phyloP scores from a whole-genome alignment of 2,888 invertebrate genomes.

The Girardia tigrina region DNA sequence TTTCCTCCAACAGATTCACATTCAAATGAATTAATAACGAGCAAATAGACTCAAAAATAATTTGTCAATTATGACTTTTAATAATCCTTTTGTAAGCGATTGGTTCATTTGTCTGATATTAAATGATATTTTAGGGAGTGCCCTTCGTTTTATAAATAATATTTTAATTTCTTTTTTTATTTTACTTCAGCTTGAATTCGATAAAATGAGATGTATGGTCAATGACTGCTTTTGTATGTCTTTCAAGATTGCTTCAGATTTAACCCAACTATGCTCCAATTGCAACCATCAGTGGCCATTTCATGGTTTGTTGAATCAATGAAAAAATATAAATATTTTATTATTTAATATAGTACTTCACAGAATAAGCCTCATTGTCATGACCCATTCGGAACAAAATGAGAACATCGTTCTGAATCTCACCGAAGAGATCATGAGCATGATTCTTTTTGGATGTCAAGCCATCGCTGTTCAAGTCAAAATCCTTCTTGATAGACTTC shows the following conservation, averaged over 20 bases:
- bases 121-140: not conserved
- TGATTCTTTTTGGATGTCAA: conserved; percentile 64
- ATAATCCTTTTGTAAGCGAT: not conserved
- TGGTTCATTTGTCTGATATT: not conserved
- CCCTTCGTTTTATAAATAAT: no score
- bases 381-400: not conserved
- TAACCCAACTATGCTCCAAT: not conserved
- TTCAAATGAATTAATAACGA: not conserved
- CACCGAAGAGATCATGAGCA: conserved; percentile 59
- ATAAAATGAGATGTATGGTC: not conserved
- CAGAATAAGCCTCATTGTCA: not conserved
- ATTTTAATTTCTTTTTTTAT: not conserved
- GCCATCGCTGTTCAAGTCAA: conserved; percentile 63
- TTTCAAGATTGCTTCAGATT: not conserved
- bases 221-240: not conserved
- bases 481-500: conserved; percentile 62
- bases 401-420: not conserved
- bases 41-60: no score
- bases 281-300: not conserved
- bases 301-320: not conserved
- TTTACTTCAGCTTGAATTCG: not conserved
- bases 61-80: not conserved
- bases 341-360: not conserved
- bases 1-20: not conserved
- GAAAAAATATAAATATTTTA: no score